Percentiles rank a stretch among this genome's conserved stretches.
These are phyloP conservation scores for Ciconia maguari DNA, from an alignment of 2,113 vertebrate species.

Conservation along the genomic window DNA sequence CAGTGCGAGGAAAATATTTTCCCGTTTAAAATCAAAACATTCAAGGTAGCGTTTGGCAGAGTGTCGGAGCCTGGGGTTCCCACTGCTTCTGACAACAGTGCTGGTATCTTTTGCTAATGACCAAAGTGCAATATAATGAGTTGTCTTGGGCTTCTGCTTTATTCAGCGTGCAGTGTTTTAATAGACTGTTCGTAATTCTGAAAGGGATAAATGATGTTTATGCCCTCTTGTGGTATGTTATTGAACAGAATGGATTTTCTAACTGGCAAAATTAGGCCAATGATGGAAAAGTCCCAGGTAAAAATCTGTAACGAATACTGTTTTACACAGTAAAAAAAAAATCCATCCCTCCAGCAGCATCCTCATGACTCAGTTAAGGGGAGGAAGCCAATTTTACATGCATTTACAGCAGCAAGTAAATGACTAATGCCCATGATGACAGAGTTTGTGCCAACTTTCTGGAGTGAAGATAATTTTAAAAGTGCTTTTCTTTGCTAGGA, in stretches of 20 bases:
- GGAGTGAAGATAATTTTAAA: not conserved
- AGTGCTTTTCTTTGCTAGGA: not conserved
- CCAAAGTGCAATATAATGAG: not conserved
- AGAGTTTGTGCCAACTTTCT: not conserved
- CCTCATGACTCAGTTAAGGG: conserved; percentile 11
- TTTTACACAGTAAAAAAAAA: not conserved
- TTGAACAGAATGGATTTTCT: not conserved
- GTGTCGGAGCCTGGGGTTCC: not conserved
- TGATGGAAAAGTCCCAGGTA: conserved; percentile 31
- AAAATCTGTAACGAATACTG: not conserved
- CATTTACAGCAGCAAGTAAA: not conserved
- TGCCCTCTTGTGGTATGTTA: conserved; percentile 59
- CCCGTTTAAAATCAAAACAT: not conserved
- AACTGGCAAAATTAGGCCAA: not conserved
- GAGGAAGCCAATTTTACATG: not conserved
- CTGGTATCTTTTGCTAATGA: conserved; percentile 34
- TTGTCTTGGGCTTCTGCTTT: not conserved
- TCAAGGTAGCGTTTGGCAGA: conserved; percentile 25
- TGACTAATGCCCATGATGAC: conserved; percentile 1
- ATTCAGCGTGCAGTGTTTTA: not conserved
- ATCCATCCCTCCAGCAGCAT: not conserved
- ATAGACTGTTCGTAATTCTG: not conserved
- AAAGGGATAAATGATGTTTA: conserved; percentile 43
- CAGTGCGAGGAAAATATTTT: not conserved
- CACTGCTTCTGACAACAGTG: not conserved